Conservation (phyloP, 2,888 invertebrate genomes). For the Meta bourneti region DNA sequence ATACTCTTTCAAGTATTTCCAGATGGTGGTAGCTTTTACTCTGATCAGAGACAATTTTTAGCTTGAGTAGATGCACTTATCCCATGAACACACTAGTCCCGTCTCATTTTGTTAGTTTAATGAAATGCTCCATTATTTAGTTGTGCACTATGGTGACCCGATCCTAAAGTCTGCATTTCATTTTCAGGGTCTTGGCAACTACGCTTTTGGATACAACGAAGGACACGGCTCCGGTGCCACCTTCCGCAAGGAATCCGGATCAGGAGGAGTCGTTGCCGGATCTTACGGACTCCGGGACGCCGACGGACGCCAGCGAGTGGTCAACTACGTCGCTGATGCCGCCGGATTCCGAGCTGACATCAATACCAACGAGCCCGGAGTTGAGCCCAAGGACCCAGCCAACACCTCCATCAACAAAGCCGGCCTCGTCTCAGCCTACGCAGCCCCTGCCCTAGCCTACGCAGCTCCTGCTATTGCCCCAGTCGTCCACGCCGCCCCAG, state of each 20-base stretch:
- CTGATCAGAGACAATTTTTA: no score
- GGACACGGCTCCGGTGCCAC: constrained; percentile 78
- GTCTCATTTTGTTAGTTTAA: no score
- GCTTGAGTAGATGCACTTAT: no score
- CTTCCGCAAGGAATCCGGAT: constrained; percentile 78
- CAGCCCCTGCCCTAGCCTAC: constrained; percentile 11
- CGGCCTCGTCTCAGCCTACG: constrained; percentile 14
- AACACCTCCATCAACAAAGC: constrained; percentile 77
- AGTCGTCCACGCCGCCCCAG: constrained; percentile 33
- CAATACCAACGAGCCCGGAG: constrained; percentile 78
- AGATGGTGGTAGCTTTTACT: no score
- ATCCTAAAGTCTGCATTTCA: not conserved
- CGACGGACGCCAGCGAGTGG: constrained; percentile 78
- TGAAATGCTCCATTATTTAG: no score
- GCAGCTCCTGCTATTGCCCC: constrained; percentile 53
- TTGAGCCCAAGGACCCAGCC: constrained; percentile 78
- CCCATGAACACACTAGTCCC: no score
- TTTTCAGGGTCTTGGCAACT: constrained; percentile 77
- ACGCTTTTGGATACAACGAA: constrained; percentile 78
- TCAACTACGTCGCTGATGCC: constrained; percentile 78
- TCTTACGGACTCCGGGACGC: constrained; percentile 78
- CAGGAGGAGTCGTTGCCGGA: constrained; percentile 76
- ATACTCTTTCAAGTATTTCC: no score
- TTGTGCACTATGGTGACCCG: no score
- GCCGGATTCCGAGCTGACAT: constrained; percentile 78